Percentiles rank a stretch among this genome's conserved stretches.
Evolutionary conservation across 1,140 invertebrate genomes (phyloP).

Genomic region (Macrocentrus cingulum): DNA sequence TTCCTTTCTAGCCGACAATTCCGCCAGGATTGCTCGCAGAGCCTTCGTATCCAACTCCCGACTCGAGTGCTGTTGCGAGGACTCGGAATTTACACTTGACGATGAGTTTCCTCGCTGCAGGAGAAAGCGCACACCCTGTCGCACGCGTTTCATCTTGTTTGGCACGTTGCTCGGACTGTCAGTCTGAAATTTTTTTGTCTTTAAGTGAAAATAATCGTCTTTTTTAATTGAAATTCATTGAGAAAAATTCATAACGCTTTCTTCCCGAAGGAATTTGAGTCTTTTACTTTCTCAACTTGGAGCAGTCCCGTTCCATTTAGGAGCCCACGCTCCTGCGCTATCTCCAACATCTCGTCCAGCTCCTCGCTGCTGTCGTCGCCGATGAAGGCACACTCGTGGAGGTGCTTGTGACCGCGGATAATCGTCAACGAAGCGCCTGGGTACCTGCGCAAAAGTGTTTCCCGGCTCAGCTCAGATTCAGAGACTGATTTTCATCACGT

Average conservation of each 20-base stretch:
- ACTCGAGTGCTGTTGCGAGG: constrained; percentile 34
- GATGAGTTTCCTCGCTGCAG: constrained; percentile 31
- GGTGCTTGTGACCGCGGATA: constrained; percentile 73
- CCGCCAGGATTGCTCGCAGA: constrained; percentile 49
- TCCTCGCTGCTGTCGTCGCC: constrained; percentile 77
- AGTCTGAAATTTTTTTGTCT: constrained; percentile 27
- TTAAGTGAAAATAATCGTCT: not conserved
- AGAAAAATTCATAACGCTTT: no score
- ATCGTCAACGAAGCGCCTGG: constrained; percentile 75
- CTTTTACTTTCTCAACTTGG: constrained; percentile 1
- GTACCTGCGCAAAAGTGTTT: constrained; percentile 61
- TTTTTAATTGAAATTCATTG: no score
- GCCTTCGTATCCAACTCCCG: constrained; percentile 54
- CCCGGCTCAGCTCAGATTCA: no score
- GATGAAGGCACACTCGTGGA: constrained; percentile 78
- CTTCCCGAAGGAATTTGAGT: not conserved
- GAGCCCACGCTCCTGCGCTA: constrained; percentile 39
- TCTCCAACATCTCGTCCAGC: constrained; percentile 65
- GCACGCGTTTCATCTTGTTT: constrained; percentile 54
- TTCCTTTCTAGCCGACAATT: constrained; percentile 39
- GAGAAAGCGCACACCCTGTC: constrained; percentile 52
- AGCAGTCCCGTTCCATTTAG: constrained; percentile 23
- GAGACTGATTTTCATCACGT: not conserved
- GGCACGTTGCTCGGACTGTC: constrained; percentile 52
- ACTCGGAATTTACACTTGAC: constrained; percentile 32